These are phyloP conservation scores for Syrista parreyssii DNA, from an alignment of 2,888 invertebrate species.

Conservation along the genomic window DNA sequence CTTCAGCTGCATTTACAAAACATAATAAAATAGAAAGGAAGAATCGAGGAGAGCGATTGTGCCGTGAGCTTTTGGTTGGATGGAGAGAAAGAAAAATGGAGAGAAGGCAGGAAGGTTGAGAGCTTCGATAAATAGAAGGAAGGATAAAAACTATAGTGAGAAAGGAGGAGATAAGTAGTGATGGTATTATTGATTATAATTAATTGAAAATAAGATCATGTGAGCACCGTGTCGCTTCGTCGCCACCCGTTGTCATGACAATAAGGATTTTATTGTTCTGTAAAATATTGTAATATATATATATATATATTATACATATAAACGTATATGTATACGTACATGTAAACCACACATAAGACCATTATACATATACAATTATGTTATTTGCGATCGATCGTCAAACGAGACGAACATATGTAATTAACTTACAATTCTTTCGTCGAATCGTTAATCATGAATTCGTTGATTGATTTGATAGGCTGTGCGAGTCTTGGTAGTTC, in stretches of 20 bases:
- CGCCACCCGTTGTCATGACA: constrained; percentile 62
- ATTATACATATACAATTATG: constrained; percentile 3
- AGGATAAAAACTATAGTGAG: not conserved
- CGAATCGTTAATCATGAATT: constrained; percentile 51
- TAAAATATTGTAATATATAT: constrained; percentile 58
- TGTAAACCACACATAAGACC: not conserved
- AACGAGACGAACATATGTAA: constrained; percentile 27
- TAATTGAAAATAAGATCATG: not conserved
- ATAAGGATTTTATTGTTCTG: constrained; percentile 59
- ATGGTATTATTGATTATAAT: not conserved
- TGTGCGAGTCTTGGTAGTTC: constrained; percentile 63
- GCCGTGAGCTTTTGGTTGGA: constrained; percentile 26
- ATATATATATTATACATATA: constrained; percentile 17
- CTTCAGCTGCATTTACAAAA: not conserved
- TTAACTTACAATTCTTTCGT: constrained; percentile 35
- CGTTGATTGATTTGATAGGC: constrained; percentile 59
- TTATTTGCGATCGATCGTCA: constrained; percentile 17
- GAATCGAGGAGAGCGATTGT: constrained; percentile 38
- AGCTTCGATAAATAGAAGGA: constrained; percentile 13
- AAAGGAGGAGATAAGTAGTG: not conserved
- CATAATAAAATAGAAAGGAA: constrained; percentile 20
- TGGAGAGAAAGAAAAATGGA: constrained; percentile 25
- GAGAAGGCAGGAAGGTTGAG: constrained; percentile 11
- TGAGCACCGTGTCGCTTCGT: constrained; percentile 28
- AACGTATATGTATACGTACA: not conserved